A percentile compares a stretch with the other conserved stretches of the same genome.
Evolutionary conservation across 2,888 invertebrate species (phyloP).

Genomic region (Acrobasis consociella): DNA sequence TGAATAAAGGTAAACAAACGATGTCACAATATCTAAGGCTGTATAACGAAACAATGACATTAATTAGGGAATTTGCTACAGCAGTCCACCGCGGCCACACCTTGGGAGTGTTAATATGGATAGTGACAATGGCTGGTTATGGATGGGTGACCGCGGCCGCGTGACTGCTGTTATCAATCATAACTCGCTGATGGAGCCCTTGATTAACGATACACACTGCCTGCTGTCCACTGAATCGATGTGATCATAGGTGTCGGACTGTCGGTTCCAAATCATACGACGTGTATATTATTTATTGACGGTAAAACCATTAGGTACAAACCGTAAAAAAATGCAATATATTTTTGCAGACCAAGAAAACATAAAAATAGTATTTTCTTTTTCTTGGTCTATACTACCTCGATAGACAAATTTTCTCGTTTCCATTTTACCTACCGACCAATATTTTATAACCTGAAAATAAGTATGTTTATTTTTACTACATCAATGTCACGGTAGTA

Average conservation of each 20-base stretch:
- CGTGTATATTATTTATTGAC: no score
- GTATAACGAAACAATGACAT: not conserved
- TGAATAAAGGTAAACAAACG: not conserved
- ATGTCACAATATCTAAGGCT: not conserved
- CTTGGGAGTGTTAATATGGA: conserved; percentile 53
- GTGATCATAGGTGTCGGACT: not conserved
- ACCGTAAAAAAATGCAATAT: no score
- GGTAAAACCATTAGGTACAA: no score
- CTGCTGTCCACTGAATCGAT: not conserved
- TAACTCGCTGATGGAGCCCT: conserved; percentile 71
- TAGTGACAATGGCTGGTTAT: conserved; percentile 63
- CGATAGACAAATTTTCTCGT: no score
- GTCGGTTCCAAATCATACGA: no score
- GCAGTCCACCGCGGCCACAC: conserved; percentile 32
- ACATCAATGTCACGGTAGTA: no score
- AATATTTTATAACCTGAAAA: no score
- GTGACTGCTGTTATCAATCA: conserved; percentile 72
- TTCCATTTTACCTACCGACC: no score
- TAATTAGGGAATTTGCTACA: conserved; percentile 35
- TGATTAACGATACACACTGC: conserved; percentile 49
- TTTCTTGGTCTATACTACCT: no score
- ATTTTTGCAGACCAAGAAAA: no score
- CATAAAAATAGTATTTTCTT: no score
- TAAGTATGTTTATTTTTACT: no score
- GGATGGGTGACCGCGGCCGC: conserved; percentile 50